A percentile compares a stretch with the other conserved stretches of the same genome.
Conservation (phyloP, 2,888 invertebrate genomes). For the Limenitis camilla region DNA sequence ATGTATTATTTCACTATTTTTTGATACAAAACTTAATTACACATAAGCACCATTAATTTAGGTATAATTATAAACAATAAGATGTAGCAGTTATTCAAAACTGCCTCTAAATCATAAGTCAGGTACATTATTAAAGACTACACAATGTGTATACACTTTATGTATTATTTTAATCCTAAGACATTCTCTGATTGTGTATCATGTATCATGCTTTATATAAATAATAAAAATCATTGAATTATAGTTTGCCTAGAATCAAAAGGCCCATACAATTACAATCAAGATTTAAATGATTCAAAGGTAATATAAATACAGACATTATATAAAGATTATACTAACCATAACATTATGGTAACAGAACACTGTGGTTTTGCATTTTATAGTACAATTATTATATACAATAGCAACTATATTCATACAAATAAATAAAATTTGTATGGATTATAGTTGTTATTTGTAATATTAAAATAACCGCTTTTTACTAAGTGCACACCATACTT, state of each 20-base stretch:
- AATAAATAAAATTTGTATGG: no score
- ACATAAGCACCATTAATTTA: constrained; percentile 51
- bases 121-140: constrained; percentile 40
- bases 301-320: no score
- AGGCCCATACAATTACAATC: no score
- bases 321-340: no score
- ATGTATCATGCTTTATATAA: not conserved
- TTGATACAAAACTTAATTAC: constrained; percentile 31
- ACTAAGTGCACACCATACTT: no score
- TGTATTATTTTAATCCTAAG: not conserved
- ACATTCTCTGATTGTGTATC: not conserved
- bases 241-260: not conserved
- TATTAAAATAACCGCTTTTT: no score
- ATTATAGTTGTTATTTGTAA: no score
- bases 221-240: not conserved
- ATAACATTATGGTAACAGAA: no score
- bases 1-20: constrained; percentile 27
- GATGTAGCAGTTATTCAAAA: constrained; percentile 15
- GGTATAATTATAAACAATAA: constrained; percentile 30
- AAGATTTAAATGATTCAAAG: no score
- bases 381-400: no score
- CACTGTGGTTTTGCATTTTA: no score
- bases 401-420: no score
- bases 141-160: constrained; percentile 14
- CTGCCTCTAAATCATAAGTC: constrained; percentile 34